Evolutionary conservation across 2,113 vertebrate genomes (phyloP), one percentile per base, ranked within the genome.

Genomic region (Anguilla japonica): DNA sequence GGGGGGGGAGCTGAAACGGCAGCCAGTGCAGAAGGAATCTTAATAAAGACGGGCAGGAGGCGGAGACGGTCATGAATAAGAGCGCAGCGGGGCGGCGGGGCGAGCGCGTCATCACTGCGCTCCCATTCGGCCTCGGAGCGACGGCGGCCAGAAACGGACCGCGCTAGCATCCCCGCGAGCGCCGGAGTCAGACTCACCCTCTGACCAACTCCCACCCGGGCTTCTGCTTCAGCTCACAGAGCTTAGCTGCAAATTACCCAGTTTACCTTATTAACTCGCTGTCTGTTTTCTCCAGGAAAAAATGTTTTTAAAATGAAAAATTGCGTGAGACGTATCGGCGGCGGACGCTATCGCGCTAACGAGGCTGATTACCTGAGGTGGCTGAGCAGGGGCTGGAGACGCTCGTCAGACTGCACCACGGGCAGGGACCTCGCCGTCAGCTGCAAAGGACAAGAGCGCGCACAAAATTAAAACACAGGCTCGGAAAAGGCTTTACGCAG

Each of bases 381-480:
- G 93, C 89, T 98, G 83, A 99, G 97, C 84, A 99, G 96, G 87
- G 98, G 98, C 80, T 98, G 97, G n/a, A 99, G 97, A 87, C 98
- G 96, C 93, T 99, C 98, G 67, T 99, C 98, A 89, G 98, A 97
- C 89, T 98, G 98, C 90, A 99, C 93, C 2, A 95, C 92, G 85
- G 98, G 98, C 85, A 99, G 92, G 0, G 97, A 97, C 89, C 98
- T 94, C 67, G 98, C 98, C 26, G 98, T 97, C 91, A 99, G 85
- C 98, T 99, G 90, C 34, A 80, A 95, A 95, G 7, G 91, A 26
- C 81, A 29, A 6, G 53, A 41, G 15, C 34, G 40, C 41, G 80
- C 60, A 41, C 16, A 41, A 56, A 84, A 78, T 15, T n/a, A 26
- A 43, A 40, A 22, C 41, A 5, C 78, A 5, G 41, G 67, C 20